Base-by-base conservation (phyloP, 2,113 vertebrate genomes). In the Theropithecus gelada region DNA sequence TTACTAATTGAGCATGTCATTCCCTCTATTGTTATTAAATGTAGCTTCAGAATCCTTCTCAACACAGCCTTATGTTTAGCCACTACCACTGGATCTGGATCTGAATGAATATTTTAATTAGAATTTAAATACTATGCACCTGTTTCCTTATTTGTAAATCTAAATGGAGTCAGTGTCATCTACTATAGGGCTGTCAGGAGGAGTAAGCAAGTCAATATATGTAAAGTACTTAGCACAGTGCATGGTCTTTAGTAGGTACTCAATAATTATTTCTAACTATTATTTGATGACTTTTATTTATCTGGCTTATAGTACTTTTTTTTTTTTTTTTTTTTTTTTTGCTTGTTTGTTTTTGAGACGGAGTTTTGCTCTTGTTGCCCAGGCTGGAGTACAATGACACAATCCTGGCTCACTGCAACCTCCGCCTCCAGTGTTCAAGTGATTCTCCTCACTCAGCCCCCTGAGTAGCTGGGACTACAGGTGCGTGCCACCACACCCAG, bases 11-110 rank as follows among this genome's bases (percentile, higher is more conserved):
- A 38, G 57, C 57, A 32, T 50, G 22, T 11, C 45, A 43, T 81
- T 90, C 79, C 68, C n/a, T 43, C 45, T n/a, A 30, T 23, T 61
- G 38, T 43, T 85, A 52, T n/a, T 50, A 73, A 40, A 43, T 8
- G 8, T 81, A 27, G 4, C 27, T 91, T 97, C 23, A 70, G 30
- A 79, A 81, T 86, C 30, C 23, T 97, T 61, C 43, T 90, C 35
- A 88, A 30, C 2, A 87, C 12, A 30, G 20, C 13, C 9, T 35
- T 79, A 40, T 13, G 38, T 17, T 84, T 70, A 27, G 12, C 30
- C 25, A 57, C 52, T 85, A 23, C 17, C 25, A 4, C 27, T 68
- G 16, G 40, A 82, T 79, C 27, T 68, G 16, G 40, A 82, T 79
- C 38, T 90, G 80, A 90, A 2, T 55, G 70, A 22, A 20, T 50